Evolutionary conservation across 2,797 vertebrate species (phyloP).

Genomic region (Carapus acus): DNA sequence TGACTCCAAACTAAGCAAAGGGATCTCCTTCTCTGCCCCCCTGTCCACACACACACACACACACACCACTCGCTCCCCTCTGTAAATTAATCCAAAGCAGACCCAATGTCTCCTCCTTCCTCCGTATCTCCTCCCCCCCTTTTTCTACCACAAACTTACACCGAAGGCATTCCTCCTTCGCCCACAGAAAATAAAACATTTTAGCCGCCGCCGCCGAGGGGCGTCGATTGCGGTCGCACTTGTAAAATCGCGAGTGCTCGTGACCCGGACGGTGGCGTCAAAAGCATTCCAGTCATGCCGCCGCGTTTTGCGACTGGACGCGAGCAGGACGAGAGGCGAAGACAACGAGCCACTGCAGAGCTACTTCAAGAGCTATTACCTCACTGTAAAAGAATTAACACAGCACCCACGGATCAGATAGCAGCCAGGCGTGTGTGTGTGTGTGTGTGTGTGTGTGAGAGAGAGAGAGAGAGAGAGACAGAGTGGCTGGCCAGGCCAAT

Average conservation of each 20-base stretch:
- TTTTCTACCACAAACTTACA: no score
- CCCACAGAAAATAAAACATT: no score
- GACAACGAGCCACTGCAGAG: slow-evolving; percentile 25
- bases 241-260: slow-evolving; percentile 28
- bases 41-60: no score
- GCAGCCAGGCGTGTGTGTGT: slow-evolving; percentile 12
- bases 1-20: slow-evolving; percentile 22
- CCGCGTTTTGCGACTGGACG: slow-evolving; percentile 47
- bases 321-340: slow-evolving; percentile 39
- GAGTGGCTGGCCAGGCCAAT: slow-evolving; percentile 26
- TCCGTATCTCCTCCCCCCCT: neutral
- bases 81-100: slow-evolving; percentile 44
- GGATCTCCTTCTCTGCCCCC: neutral
- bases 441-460: slow-evolving; percentile 11
- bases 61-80: neutral
- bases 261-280: slow-evolving; percentile 29
- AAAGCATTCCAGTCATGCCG: slow-evolving; percentile 55
- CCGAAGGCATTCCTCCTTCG: no score
- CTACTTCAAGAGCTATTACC: slow-evolving; percentile 41
- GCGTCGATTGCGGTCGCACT: slow-evolving; percentile 4
- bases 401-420: slow-evolving; percentile 33
- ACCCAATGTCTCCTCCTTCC: slow-evolving; percentile 2
- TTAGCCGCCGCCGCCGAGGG: neutral
- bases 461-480: slow-evolving; percentile 10
- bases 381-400: slow-evolving; percentile 49